Conservation (phyloP, 2,113 vertebrate genomes). For the Nansenia antarctica region DNA sequence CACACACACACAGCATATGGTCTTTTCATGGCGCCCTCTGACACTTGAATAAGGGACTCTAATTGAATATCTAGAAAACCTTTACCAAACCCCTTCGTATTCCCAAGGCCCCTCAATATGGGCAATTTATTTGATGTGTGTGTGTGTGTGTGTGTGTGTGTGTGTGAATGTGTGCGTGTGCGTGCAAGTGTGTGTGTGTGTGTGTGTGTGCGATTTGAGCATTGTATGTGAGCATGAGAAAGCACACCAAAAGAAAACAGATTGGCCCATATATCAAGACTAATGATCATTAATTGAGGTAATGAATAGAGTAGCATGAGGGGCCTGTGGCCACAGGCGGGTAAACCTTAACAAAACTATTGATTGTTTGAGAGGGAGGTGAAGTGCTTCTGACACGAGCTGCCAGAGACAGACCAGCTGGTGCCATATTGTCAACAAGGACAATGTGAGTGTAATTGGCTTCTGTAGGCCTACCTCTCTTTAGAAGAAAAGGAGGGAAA, state of each 20-base stretch:
- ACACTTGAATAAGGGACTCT: conserved; percentile 25
- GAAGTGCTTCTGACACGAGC: conserved; percentile 47
- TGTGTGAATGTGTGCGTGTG: neutral
- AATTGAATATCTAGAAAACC: conserved; percentile 27
- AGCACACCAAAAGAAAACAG: conserved; percentile 31
- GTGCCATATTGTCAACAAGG: conserved; percentile 52
- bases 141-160: conserved; percentile 10
- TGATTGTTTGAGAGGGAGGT: conserved; percentile 53
- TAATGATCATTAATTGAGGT: conserved; percentile 84
- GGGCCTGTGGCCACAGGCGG: conserved; percentile 62
- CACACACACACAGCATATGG: conserved; percentile 48
- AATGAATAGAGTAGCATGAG: conserved; percentile 78
- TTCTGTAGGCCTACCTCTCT: conserved; percentile 32
- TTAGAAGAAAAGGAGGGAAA: conserved; percentile 34
- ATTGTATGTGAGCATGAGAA: conserved; percentile 14
- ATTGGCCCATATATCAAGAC: conserved; percentile 81
- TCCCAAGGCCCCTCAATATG: conserved; percentile 23
- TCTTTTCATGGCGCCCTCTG: conserved; percentile 14
- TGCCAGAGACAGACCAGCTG: conserved; percentile 56
- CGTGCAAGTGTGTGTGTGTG: neutral
- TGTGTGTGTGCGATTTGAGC: neutral
- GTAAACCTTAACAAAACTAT: conserved; percentile 77
- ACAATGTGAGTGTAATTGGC: conserved; percentile 61
- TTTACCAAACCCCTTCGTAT: conserved; percentile 2
- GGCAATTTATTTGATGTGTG: conserved; percentile 29